phyloP scores from a whole-genome alignment of 2,888 invertebrate genomes.

The Tryphoninae sp. region DNA sequence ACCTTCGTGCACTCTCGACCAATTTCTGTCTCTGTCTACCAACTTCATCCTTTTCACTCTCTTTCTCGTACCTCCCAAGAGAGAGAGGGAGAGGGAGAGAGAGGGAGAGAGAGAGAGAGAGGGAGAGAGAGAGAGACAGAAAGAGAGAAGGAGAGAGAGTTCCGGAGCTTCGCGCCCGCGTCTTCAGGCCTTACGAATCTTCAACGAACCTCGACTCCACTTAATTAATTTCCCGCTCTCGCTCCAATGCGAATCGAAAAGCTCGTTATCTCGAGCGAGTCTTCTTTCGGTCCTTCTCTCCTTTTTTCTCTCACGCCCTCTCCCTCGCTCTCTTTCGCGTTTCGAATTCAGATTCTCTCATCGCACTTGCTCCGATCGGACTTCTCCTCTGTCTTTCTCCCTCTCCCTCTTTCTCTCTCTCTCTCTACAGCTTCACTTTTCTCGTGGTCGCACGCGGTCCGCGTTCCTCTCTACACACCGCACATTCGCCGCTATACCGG shows the following conservation, averaged over 20 bases:
- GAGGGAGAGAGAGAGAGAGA: neutral
- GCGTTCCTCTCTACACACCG: conserved; percentile 54
- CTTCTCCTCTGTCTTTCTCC: conserved; percentile 19
- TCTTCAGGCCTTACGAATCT: conserved; percentile 74
- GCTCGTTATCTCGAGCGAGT: conserved; percentile 72
- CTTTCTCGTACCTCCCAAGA: conserved; percentile 21
- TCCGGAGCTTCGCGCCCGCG: conserved; percentile 66
- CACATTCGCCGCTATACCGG: conserved; percentile 57
- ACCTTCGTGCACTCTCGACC: conserved; percentile 39
- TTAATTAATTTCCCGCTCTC: conserved; percentile 78
- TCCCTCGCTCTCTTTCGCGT: conserved; percentile 63
- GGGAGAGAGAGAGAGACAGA: neutral
- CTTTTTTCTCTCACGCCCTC: conserved; percentile 35
- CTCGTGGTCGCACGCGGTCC: conserved; percentile 64
- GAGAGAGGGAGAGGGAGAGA: neutral
- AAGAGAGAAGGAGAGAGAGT: neutral
- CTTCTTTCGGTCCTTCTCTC: conserved; percentile 18
- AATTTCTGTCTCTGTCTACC: conserved; percentile 56
- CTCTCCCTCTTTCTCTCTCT: no score
- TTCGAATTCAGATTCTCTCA: conserved; percentile 7
- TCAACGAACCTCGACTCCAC: conserved; percentile 73
- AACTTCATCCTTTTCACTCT: conserved; percentile 38
- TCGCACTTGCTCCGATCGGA: conserved; percentile 18
- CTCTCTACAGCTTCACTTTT: conserved; percentile 57
- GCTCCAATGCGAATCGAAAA: conserved; percentile 73